Percentiles rank a stretch among this genome's conserved stretches.
These are phyloP conservation scores for Conops quadrifasciatus DNA, from an alignment of 2,888 invertebrate genomes.

Conservation along the genomic window DNA sequence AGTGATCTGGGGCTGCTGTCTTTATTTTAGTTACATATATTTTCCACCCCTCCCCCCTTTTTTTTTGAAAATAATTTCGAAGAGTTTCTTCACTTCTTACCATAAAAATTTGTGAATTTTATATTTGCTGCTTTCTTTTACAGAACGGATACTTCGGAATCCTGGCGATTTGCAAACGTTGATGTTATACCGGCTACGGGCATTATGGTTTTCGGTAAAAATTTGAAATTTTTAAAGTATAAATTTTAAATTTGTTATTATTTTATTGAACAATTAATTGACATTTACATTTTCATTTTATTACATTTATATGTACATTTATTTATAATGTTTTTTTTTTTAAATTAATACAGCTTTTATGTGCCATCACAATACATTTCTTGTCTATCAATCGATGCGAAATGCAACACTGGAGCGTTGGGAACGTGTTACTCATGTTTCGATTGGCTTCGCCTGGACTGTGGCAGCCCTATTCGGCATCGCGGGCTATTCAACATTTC, in stretches of 20 bases:
- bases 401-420: constrained; percentile 78
- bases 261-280: background rate
- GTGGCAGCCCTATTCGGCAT: constrained; percentile 79
- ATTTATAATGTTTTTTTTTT: constrained; percentile 11
- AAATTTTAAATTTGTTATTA: background rate
- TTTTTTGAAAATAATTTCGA: constrained; percentile 25
- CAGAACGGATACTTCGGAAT: constrained; percentile 72
- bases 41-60: too few species aligned
- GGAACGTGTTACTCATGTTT: constrained; percentile 83
- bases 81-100: too few species aligned
- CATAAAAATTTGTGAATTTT: constrained; percentile 6
- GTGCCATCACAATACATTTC: constrained; percentile 89
- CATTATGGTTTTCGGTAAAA: constrained; percentile 84
- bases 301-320: background rate
- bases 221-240: constrained; percentile 6
- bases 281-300: background rate
- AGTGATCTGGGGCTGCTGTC: too few species aligned
- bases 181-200: constrained; percentile 81
- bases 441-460: constrained; percentile 76
- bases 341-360: constrained; percentile 74
- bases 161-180: constrained; percentile 77
- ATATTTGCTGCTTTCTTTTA: too few species aligned
- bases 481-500: constrained; percentile 83
- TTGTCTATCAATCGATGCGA: constrained; percentile 82
- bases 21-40: too few species aligned